These are phyloP conservation scores for Calonectris borealis DNA, from an alignment of 2,113 vertebrate species.

Conservation along the genomic window DNA sequence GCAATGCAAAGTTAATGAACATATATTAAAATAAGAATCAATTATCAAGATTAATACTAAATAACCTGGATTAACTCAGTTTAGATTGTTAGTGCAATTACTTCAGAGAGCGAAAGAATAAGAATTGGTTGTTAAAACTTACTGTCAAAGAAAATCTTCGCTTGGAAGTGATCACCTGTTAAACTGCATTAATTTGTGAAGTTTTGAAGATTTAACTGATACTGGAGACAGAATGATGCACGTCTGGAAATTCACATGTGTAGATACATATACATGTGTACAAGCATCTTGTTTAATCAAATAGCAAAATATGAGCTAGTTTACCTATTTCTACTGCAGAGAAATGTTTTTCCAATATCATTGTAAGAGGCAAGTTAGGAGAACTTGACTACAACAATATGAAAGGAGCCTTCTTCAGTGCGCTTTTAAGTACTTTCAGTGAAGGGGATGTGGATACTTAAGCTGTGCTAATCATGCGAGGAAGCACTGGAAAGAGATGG, in stretches of 20 bases:
- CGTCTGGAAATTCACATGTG: background rate
- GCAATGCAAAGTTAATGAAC: background rate
- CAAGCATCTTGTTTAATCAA: background rate
- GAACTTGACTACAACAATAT: background rate
- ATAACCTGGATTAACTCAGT: background rate
- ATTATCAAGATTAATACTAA: background rate
- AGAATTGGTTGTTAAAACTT: background rate
- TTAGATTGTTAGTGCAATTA: background rate
- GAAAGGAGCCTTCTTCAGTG: background rate
- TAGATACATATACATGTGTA: background rate
- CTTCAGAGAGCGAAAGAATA: background rate
- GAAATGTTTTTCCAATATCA: background rate
- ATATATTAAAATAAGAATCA: background rate
- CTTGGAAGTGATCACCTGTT: background rate
- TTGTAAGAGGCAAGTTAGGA: background rate
- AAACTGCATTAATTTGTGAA: background rate
- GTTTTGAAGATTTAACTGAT: background rate
- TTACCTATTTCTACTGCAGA: background rate
- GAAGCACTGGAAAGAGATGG: background rate
- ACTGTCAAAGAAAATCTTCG: background rate
- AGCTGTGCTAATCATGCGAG: background rate
- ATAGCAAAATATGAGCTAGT: background rate
- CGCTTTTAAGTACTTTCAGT: background rate
- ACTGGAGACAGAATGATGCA: background rate
- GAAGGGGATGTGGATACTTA: background rate